These are phyloP conservation scores for Drosophila equinoxialis DNA, from an alignment of 1,140 invertebrate genomes.

Conservation along the genomic window DNA sequence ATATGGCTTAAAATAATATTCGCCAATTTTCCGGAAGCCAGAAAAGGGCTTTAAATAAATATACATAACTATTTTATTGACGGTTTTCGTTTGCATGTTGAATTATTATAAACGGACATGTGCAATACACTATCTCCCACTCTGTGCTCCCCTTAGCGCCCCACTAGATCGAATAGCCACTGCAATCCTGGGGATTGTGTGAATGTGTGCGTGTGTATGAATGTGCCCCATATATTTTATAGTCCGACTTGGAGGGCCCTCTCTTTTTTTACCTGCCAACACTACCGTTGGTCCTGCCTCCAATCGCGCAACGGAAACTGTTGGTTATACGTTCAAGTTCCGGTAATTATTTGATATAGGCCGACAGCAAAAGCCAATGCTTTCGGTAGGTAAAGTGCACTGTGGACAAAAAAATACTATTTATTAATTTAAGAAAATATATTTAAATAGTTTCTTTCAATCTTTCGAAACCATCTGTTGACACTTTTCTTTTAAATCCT, in stretches of 20 bases:
- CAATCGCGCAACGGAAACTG: conserved; percentile 57
- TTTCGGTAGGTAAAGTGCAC: too few species aligned
- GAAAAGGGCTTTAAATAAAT: conserved; percentile 58
- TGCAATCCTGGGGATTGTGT: background rate
- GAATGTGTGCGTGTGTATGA: too few species aligned
- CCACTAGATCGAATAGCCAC: background rate
- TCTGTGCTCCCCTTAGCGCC: background rate
- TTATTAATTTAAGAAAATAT: too few species aligned
- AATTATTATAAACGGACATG: conserved; percentile 78
- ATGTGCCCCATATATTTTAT: conserved; percentile 35
- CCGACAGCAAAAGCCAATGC: conserved; percentile 28
- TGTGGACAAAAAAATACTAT: too few species aligned
- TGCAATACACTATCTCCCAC: conserved; percentile 35
- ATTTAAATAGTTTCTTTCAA: too few species aligned
- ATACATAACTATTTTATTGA: conserved; percentile 62
- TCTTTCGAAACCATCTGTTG: too few species aligned
- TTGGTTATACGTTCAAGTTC: conserved; percentile 77
- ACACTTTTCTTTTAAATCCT: too few species aligned
- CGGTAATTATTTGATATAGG: conserved; percentile 81
- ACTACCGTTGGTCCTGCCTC: too few species aligned
- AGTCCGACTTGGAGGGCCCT: conserved; percentile 23
- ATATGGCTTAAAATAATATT: conserved; percentile 47
- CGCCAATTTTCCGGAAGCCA: conserved; percentile 39
- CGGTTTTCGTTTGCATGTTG: conserved; percentile 65
- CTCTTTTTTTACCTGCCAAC: background rate